Evolutionary conservation across 2,888 invertebrate species (phyloP), one percentile per base, ranked within the genome.

Genomic region (Lissocephala sabroskyi): DNA sequence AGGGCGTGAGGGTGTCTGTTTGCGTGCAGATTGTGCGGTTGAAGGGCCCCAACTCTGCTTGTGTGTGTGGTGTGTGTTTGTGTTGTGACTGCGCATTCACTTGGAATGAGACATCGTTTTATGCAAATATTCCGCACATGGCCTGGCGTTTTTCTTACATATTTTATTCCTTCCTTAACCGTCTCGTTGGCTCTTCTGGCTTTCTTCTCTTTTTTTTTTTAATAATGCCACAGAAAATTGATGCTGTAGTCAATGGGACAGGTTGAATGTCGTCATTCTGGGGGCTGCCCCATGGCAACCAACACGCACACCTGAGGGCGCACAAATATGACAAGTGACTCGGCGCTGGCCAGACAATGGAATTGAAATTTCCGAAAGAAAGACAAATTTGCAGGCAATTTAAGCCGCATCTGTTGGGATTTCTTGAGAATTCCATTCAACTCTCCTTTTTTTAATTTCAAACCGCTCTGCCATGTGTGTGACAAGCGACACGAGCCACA

Each of bases 61-160:
- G n/a, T n/a, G n/a, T n/a, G n/a, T n/a, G n/a, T n/a, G n/a, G n/a
- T n/a, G n/a, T n/a, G n/a, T 30, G 30, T 30, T 30, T 9, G 9
- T n/a, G 62, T 54, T 44, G 19, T 43, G 26, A 23, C n/a, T 45
- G 66, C 18, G 45, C 63, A 59, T 48, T 59, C 63, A 62, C 45
- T 56, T 36, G 60, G 43, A 53, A 51, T 41, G 16, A 37, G 37
- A 42, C 54, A 52, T 49, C 58, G 54, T 52, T 62, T 74, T 58
- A 75, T 71, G 75, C 58, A 77, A 77, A 71, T 77, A 59, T 55
- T 47, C 50, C 41, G 52, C 54, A 63, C 55, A 58, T 71, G 55
- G 42, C 49, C 41, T 45, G 26, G 32, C 18, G 14, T 18, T 37
- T 37, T 11, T 23, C 4, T 3, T 7, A 3, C 37, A 39, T 41